phyloP scores from a whole-genome alignment of 92 coral and sea anemone species.

The Bergia puertoricense region DNA sequence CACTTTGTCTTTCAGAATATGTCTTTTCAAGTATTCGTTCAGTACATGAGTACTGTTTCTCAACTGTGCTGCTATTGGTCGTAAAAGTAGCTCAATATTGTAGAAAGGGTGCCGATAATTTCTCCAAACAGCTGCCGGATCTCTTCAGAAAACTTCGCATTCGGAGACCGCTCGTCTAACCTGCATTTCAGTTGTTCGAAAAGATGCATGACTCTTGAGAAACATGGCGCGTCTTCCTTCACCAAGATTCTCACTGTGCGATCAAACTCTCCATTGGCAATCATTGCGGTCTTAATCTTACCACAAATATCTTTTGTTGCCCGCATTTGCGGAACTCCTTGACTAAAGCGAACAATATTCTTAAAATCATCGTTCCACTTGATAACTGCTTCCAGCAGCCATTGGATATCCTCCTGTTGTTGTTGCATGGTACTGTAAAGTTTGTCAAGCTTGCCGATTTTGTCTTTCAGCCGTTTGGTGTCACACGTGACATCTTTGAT shows the following conservation, averaged over 20 bases:
- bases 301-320: conserved; percentile 76
- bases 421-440: conserved; percentile 81
- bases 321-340: conserved; percentile 95
- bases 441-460: conserved; percentile 75
- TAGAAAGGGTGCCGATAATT: conserved; percentile 82
- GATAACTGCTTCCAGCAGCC: conserved; percentile 69
- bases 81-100: conserved; percentile 77
- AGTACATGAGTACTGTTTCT: background rate
- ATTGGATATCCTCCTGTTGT: conserved; percentile 85
- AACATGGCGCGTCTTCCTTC: conserved; percentile 76
- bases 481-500: conserved; percentile 72
- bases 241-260: conserved; percentile 80
- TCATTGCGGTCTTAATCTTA: conserved; percentile 83
- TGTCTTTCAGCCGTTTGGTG: conserved; percentile 65
- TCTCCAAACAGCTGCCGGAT: conserved; percentile 88
- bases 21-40: background rate
- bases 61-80: conserved; percentile 58
- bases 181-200: conserved; percentile 71
- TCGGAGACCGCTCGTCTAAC: conserved; percentile 84
- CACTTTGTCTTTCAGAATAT: background rate
- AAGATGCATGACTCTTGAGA: conserved; percentile 59
- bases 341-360: conserved; percentile 88
- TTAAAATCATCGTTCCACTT: conserved; percentile 92
- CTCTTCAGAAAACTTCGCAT: conserved; percentile 88
- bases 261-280: conserved; percentile 85